phyloP scores from a whole-genome alignment of 2,113 vertebrate species.

The Erythrolamprus reginae region DNA sequence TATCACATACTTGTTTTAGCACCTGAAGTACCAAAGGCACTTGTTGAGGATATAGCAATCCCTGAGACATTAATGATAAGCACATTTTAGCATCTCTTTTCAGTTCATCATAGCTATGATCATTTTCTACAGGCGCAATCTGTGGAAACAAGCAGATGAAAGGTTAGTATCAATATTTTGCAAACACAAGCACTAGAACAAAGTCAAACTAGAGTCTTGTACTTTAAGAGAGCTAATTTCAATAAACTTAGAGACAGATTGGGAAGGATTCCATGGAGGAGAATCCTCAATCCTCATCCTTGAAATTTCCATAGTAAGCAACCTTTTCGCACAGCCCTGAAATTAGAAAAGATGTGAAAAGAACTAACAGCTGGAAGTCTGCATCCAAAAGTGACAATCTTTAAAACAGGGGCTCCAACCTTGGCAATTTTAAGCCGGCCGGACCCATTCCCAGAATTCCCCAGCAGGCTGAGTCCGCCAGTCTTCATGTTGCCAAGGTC shows the following conservation, averaged over 20 bases:
- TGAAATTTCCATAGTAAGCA: neutral
- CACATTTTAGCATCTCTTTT: constrained; percentile 97
- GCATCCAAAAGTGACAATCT: neutral
- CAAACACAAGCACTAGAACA: no score
- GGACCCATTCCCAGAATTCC: no score
- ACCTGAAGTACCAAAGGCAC: constrained; percentile 88
- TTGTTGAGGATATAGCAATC: constrained; percentile 90
- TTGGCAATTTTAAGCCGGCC: no score
- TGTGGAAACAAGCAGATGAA: constrained; percentile 45
- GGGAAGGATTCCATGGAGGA: no score
- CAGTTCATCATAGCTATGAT: constrained; percentile 94
- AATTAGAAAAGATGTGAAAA: neutral
- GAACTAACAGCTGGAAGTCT: neutral
- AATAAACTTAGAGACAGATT: no score
- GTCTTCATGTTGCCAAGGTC: no score
- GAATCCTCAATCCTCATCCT: no score
- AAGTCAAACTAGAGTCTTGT: no score
- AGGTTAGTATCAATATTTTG: neutral
- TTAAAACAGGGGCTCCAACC: no score
- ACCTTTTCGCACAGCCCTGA: neutral
- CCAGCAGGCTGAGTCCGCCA: no score
- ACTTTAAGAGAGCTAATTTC: no score
- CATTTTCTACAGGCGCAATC: constrained; percentile 97
- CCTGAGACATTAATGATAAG: constrained; percentile 95
- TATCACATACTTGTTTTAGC: constrained; percentile 82